Evolutionary conservation across 2,797 vertebrate species (phyloP), one percentile per base, ranked within the genome.

Genomic region (Microtus obscurus): DNA sequence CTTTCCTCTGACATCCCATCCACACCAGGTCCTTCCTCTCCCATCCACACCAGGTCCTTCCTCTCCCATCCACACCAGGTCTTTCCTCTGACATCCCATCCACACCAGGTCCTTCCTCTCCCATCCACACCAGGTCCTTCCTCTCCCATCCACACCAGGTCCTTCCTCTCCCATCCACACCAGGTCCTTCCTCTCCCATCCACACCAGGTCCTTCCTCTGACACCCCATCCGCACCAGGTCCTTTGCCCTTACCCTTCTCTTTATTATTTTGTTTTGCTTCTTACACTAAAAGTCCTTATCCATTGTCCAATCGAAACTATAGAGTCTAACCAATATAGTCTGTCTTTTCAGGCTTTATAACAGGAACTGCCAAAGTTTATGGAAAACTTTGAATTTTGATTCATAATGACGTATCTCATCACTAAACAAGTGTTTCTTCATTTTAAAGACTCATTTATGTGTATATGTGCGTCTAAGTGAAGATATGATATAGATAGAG

Each of bases 251-350:
- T 51, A 89, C 23, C 2, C 1, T 74, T 63, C 3, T 5, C 80
- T 61, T 65, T 48, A 77, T 31, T 61, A 19, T 87, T 89, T 91
- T 34, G 71, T 23, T 90, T 92, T 56, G 27, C 73, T 95, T 87
- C 5, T 40, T 34, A 25, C 79, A 11, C 53, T 82, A 34, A 87
- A 94, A 94, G 11, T 79, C 6, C 8, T 93, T 43, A 96, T 21
- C 65, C 8, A 31, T 27, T 90, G 45, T 10, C 31, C 13, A 90
- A 2, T 7, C 14, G 45, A 59, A 87, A 12, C 13, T 69, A 61
- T 9, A 89, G n/a, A 56, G 12, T 63, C 34, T 89, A 71, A 83
- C 65, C 25, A 83, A 65, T 2, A 77, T 2, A 87, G 43, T 25
- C 82, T 86, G 3, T 71, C 31, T 95, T 90, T 67, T 23, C 77